Base-by-base conservation (phyloP, 2,113 vertebrate genomes). In the Podarcis raffonei region DNA sequence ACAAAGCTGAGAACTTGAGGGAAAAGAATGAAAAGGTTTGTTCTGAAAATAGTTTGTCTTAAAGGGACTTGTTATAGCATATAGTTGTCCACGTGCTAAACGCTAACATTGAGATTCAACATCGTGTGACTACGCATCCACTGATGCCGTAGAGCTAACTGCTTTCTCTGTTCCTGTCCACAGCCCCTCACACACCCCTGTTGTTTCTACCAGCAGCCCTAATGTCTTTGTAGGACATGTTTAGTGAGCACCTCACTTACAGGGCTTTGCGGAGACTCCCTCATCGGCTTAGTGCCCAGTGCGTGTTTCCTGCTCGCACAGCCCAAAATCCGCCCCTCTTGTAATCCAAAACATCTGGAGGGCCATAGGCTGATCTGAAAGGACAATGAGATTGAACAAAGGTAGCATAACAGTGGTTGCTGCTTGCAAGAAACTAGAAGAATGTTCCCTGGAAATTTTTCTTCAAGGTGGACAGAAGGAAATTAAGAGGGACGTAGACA, bases 21-120 rank as follows among this genome's bases (percentile, higher is more conserved):
- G 97, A 96, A 15, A 95, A 97, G 93, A 91, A 89, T 92, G 96
- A 97, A 94, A 95, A 96, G 97, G 99, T 99, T 94, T 94, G 82
- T 89, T 84, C 86, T 89, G 48, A 42, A 77, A 91, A 0, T 76
- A 87, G 4, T 39, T 86, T 0, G 35, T 91, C 81, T 16, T 84
- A 84, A 81, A 76, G 32, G 32, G 76, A 5, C 39, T 87, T 87
- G 53, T 1, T 62, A 13, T 18, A 37, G 32, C 25, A 48, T 15
- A 79, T 53, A 78, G 39, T 48, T 71, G 20, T 11, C 6, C 13
- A 42, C 11, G 53, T 22, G 23, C 6, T 83, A 48, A 71, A 71
- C 32, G 4, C 5, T 59, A 27, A 59, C 6, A 66, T 7, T 20
- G 18, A 62, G 59, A 20, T 62, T 20, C 59, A 62, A 18, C 59